Percentiles rank a stretch among this genome's conserved stretches.
Evolutionary conservation across 2,888 invertebrate genomes (phyloP).

Genomic region (Gandaritis pyraliata): DNA sequence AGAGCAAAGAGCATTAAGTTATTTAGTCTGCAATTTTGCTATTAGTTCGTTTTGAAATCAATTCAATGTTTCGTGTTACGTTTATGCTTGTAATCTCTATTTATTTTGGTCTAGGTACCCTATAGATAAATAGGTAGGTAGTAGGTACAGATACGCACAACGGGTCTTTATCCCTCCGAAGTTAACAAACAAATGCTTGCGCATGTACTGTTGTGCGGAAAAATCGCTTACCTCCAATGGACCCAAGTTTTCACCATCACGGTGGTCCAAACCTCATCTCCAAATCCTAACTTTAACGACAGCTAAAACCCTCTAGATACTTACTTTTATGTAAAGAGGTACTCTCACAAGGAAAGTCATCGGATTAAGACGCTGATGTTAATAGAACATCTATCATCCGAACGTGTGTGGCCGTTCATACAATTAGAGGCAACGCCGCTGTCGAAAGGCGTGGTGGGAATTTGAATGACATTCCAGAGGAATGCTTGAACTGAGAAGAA

Average conservation of each 20-base stretch:
- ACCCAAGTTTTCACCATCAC: neutral
- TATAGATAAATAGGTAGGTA: neutral
- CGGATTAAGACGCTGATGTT: constrained; percentile 46
- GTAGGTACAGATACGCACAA: too few species aligned
- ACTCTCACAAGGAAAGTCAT: constrained; percentile 19
- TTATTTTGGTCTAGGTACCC: constrained; percentile 36
- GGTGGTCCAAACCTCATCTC: too few species aligned
- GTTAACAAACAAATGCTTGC: too few species aligned
- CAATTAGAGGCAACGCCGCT: constrained; percentile 38
- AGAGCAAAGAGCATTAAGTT: constrained; percentile 65
- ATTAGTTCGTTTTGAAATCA: constrained; percentile 73
- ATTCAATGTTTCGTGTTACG: constrained; percentile 57
- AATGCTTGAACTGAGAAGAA: neutral
- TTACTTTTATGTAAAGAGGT: neutral
- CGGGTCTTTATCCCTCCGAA: too few species aligned
- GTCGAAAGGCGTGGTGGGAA: constrained; percentile 31
- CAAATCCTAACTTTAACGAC: too few species aligned
- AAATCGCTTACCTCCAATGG: too few species aligned
- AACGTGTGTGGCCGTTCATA: constrained; percentile 52
- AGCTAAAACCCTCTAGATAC: neutral
- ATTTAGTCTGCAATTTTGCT: constrained; percentile 72
- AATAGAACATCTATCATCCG: constrained; percentile 53
- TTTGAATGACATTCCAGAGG: constrained; percentile 27
- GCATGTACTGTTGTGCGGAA: too few species aligned
- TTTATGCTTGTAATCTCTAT: constrained; percentile 37